Evolutionary conservation across 2,113 vertebrate species (phyloP), one percentile per base, ranked within the genome.

Genomic region (Rhadina sibilatrix): DNA sequence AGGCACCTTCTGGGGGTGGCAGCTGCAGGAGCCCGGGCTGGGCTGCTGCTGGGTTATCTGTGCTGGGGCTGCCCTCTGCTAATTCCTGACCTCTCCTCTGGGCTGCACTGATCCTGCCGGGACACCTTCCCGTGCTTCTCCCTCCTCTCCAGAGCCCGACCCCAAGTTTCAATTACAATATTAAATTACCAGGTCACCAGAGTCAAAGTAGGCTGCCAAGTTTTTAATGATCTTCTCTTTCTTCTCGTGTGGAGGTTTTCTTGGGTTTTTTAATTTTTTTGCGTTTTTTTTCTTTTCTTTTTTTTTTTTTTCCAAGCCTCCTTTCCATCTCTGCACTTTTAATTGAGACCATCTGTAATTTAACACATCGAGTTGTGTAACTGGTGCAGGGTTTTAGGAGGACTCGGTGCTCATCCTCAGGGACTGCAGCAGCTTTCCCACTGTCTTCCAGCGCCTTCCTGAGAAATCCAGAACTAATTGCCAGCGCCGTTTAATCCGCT

Each of bases 201-300:
- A 70, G 87, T 97, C 93, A 86, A 97, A 96, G 92, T 92, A 90
- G 97, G 96, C 93, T 94, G 95, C 96, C 94, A 94, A 89, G 88
- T 78, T 94, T 83, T 68, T 92, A 89, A 80, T 50, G 74, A 85
- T 92, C 91, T 92, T 93, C 94, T 89, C 81, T 68, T 53, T 93
- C 87, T 95, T 47, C 56, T 83, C 49, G 2, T 75, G 86, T 75
- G 50, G 40, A 23, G 57, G 12, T 21, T 33, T 44, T 28, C 40
- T 40, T 40, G 40, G 40, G 46, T 20, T 57, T 33, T 44, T 37
- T n/a, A n/a, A n/a, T 21, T 13, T 5, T 11, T 31, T 56, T 7
- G 13, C n/a, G 30, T 46, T 15, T 54, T 33, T 33, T 46, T 33
- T 49, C 11, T 11, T 40, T 40, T 18, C 35, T 27, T 46, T 50